Base-by-base conservation (phyloP, 2,113 vertebrate species). In the Chloebia gouldiae region DNA sequence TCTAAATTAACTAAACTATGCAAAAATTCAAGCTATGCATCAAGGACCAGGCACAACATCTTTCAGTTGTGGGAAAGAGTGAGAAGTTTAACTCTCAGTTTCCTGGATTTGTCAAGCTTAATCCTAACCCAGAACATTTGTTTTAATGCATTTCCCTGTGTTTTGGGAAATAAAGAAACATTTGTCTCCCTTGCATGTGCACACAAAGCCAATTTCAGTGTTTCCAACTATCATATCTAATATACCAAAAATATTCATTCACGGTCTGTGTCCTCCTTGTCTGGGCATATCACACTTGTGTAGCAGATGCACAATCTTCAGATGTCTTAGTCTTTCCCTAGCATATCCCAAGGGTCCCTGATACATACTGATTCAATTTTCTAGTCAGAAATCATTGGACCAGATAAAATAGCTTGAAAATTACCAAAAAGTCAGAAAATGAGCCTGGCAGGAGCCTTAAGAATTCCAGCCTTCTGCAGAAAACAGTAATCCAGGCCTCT, bases 11-110 rank as follows among this genome's bases (percentile, higher is more conserved):
- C 75, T 88, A 88, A 95, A 95, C 66, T 88, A 92, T 95, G 91
- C 91, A 97, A 93, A 97, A 96, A 93, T 95, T 88, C 81, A 88
- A 96, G 91, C 82, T 94, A 96, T 93, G 93, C 82, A 90, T 87
- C 80, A 78, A 73, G 69, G 71, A 93, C 87, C 76, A 85, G 92
- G 75, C 68, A 91, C 84, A 96, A 88, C 69, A 94, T 80, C 65
- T 92, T 86, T 95, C 85, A 95, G 65, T 63, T 92, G 81, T 93
- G 92, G 66, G 93, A 95, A 96, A 93, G 57, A 92, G 68, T 70
- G 65, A 73, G 83, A 93, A 86, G 49, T 95, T 96, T 97, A 95
- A 96, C 95, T 94, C 94, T 91, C 83, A 37, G 22, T 93, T 93
- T 95, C 88, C 94, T 94, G 88, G 86, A 83, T 84, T 92, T 95